phyloP scores from a whole-genome alignment of 2,797 vertebrate genomes.

The Selene dorsalis region DNA sequence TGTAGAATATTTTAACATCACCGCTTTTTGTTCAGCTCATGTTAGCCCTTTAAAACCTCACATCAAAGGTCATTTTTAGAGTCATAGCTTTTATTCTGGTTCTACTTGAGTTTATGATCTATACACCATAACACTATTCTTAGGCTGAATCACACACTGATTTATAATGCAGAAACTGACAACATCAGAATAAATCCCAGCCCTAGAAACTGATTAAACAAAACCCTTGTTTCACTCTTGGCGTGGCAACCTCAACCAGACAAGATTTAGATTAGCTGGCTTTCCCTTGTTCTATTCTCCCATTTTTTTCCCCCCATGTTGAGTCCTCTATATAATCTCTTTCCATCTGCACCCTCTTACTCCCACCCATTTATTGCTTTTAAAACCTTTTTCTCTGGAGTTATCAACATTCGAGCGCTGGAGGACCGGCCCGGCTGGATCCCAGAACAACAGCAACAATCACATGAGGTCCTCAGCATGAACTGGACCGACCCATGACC shows the following conservation, averaged over 20 bases:
- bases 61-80: constrained; percentile 27
- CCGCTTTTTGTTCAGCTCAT: constrained; percentile 5
- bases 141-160: constrained; percentile 49
- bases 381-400: constrained; percentile 66
- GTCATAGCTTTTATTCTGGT: constrained; percentile 20
- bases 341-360: constrained; percentile 6
- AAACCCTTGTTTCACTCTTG: constrained; percentile 66
- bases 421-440: constrained; percentile 66
- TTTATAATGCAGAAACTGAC: constrained; percentile 65
- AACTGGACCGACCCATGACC: constrained; percentile 68
- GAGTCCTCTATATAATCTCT: constrained; percentile 43
- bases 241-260: constrained; percentile 47
- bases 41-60: neutral
- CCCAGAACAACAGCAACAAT: constrained; percentile 76
- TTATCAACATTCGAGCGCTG: constrained; percentile 60
- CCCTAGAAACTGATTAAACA: constrained; percentile 64
- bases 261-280: constrained; percentile 48
- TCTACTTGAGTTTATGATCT: constrained; percentile 42
- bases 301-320: constrained; percentile 10
- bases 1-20: constrained; percentile 30
- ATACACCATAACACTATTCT: constrained; percentile 24
- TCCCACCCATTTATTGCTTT: constrained; percentile 50
- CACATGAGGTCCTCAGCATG: constrained; percentile 74
- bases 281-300: constrained; percentile 17
- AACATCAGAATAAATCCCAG: constrained; percentile 59